Conservation (phyloP, 2,797 vertebrate genomes). For the Platalea minor region DNA sequence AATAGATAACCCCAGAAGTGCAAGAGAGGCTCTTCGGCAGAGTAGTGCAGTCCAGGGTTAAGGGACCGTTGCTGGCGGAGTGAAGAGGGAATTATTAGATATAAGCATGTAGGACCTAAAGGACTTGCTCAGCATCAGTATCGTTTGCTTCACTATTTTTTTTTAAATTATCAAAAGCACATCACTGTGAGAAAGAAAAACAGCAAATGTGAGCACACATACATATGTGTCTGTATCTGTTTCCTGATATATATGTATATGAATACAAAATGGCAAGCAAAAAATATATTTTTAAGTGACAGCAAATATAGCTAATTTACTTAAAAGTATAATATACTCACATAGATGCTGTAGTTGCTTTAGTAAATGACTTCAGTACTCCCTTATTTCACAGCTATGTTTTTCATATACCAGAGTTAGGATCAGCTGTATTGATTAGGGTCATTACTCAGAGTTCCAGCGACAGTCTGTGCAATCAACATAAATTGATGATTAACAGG, state of each 20-base stretch:
- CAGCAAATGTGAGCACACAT: not conserved
- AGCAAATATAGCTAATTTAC: not conserved
- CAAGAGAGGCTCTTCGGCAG: not conserved
- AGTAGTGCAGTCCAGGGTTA: not conserved
- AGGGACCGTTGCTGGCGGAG: not conserved
- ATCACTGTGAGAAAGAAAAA: not conserved
- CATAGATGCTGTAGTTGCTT: not conserved
- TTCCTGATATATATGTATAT: not conserved
- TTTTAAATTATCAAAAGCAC: not conserved
- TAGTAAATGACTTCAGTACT: not conserved
- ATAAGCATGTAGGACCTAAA: not conserved
- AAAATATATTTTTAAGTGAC: not conserved
- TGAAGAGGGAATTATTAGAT: not conserved
- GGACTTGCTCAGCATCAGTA: not conserved
- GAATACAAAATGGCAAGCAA: not conserved
- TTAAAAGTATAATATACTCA: not conserved
- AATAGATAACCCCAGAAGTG: not conserved
- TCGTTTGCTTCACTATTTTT: not conserved
- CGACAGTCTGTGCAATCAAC: not conserved
- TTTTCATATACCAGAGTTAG: not conserved
- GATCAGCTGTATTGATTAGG: slow-evolving; percentile 25
- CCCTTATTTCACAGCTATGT: not conserved
- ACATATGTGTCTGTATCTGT: not conserved
- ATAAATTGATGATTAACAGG: slow-evolving; percentile 32
- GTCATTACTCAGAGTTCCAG: slow-evolving; percentile 2